Evolutionary conservation across 2,888 invertebrate species (phyloP), one percentile per base, ranked within the genome.

Genomic region (Clepsis dumicolana): DNA sequence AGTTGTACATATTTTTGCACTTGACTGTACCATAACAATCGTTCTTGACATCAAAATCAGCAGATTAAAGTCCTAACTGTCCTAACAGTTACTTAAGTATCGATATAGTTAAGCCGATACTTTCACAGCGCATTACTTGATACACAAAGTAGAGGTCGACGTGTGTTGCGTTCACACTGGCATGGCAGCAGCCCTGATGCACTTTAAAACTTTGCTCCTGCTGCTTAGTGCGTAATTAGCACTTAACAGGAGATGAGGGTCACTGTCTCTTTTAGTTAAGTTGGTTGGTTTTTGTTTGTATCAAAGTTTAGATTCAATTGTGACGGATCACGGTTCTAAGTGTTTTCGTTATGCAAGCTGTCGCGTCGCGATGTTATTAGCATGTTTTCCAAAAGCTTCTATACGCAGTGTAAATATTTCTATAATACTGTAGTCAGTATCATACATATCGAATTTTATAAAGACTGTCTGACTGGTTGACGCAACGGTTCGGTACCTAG

Each of bases 141-240:
- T 73, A 79, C 74, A 75, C 76, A 72, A 67, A 67, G 65, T 61
- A 66, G 73, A 81, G 79, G 77, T 77, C 78, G 72, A 54, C 71
- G 72, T 72, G 74, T 72, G 74, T 61, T 66, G 70, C 70, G 66
- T 60, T 62, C 71, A 70, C 74, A 71, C 70, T 70, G 64, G 48
- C 48, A 48, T 48, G 48, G 48, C 21, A 48, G 70, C 72, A 73
- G 73, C 73, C 73, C 73, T 75, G 68, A 72, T 67, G 67, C 63
- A 67, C 62, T 67, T 57, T 57, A 62, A 57, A 67, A 57, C 62
- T 67, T 67, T 67, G 57, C 67, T 63, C 38, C 56, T 62, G 62
- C 57, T 57, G 62, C 57, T 44, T 63, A 50, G 62, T 57, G 56
- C 62, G 62, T 67, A 67, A 67, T 67, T 62, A 62, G 62, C 62